Base-by-base conservation (phyloP, 2,888 invertebrate genomes). In the Agelastica alni region DNA sequence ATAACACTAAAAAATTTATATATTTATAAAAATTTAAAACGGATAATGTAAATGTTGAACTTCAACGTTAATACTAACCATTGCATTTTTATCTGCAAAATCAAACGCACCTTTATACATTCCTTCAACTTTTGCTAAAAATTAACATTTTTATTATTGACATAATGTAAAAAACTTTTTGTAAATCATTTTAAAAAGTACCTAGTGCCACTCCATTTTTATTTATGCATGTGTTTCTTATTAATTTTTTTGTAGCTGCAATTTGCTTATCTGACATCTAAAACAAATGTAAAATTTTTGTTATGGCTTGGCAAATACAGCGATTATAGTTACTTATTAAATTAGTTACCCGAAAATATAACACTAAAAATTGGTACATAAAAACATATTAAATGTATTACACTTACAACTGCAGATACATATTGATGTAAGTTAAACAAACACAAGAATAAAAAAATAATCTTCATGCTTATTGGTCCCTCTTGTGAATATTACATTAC, bases 211-310 rank as follows among this genome's bases (percentile, higher is more conserved):
- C 79, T 63, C 83, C 82, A 48, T 79, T 80, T 75, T 87, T 88
- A 1, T 84, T 83, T 56, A 81, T 77, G 62, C 88, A 88, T 0
- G 83, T 77, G 66, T 85, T 86, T 37, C 86, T 77, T 75, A 88
- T 80, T 67, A 84, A 77, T 70, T 81, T 84, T 0, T 82, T 81
- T 0, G 86, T 81, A 12, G 83, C 80, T 65, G 71, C 80, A 68
- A 88, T 77, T 74, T 88, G 88, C 51, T 85, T 85, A 52, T 74
- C 74, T 6, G 64, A 62, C 70, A 75, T 69, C 72, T 70, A 31
- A 43, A 65, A 63, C 30, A 16, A 2, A 10, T n/a, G n/a, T n/a
- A n/a, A n/a, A 22, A 13, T 7, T 20, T 32, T 34, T 3, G 5
- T 34, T n/a, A 7, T 3, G 2, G 22, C 14, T 20, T n/a, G 5